Base-by-base conservation (phyloP, 1,140 invertebrate genomes). In the Neodiprion pinetum region DNA sequence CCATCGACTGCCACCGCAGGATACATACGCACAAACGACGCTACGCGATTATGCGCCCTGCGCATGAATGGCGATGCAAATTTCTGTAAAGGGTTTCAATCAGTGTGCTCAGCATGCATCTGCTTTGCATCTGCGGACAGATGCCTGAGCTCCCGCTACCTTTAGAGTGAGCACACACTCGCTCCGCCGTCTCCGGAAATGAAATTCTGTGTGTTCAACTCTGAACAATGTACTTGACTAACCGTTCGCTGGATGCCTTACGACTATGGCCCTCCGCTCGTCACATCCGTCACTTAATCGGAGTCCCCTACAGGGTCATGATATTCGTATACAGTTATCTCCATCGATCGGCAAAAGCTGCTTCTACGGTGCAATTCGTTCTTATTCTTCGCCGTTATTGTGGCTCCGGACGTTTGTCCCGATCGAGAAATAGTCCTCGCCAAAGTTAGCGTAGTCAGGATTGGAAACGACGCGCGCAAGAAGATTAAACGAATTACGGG, bases 91-190 rank as follows among this genome's bases (percentile, higher is more conserved):
- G 53, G 53, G 53, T 61, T 61, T 61, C 53, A 61, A 61, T 61
- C 53, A 61, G 53, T 61, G 53, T 61, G n/a, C 53, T 14, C 11
- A 12, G 53, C 76, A 77, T 81, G 80, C 82, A 83, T 83, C 82
- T 83, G 82, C 81, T 80, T 79, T 75, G 81, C 82, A 83, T 83
- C 82, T 83, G 81, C 80, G 77, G 82, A 83, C 82, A 83, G 82
- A 83, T 83, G 82, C 77, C n/a, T 12, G 28, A 7, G 53, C 53
- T 61, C 53, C 4, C 11, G 53, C 53, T 8, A 61, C 53, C 53
- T 61, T 61, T 61, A 9, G 53, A 61, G 53, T 12, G 11, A 61
- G 11, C 53, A 61, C 53, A 61, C 11, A 61, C 53, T 61, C 53
- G 53, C 28, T 40, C 53, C 8, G 5, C 53, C 11, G 53, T 61